These are phyloP conservation scores for Maconellicoccus hirsutus DNA, from an alignment of 1,140 invertebrate genomes.

Conservation along the genomic window DNA sequence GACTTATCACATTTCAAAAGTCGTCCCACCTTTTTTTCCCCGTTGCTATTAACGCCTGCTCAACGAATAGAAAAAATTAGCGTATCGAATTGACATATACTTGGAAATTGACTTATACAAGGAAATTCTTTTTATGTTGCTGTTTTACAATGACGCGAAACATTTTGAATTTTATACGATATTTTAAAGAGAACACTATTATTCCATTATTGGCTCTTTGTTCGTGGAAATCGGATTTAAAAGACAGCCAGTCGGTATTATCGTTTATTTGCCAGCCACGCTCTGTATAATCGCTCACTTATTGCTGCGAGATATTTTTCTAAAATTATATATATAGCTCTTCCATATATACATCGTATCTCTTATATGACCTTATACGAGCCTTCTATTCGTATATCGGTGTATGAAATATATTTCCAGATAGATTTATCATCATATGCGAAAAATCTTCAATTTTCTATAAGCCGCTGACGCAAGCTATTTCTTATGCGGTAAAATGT, in stretches of 20 bases:
- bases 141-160: not conserved
- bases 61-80: not conserved
- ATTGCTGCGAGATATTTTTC: slow-evolving; percentile 19
- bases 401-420: not conserved
- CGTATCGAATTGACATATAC: not conserved
- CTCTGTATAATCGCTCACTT: not conserved
- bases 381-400: not conserved
- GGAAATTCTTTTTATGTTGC: not conserved
- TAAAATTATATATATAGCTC: not conserved
- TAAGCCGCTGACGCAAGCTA: too few relatives aligned
- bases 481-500: too few relatives aligned
- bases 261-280: slow-evolving; percentile 1
- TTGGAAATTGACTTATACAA: not conserved
- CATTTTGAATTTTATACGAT: not conserved
- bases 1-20: not conserved
- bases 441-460: too few relatives aligned
- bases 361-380: not conserved
- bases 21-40: not conserved
- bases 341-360: not conserved
- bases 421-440: too few relatives aligned
- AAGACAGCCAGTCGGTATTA: slow-evolving; percentile 18
- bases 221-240: slow-evolving; percentile 19
- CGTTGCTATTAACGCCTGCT: not conserved
- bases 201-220: slow-evolving; percentile 21
- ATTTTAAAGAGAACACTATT: slow-evolving; percentile 22